These are phyloP conservation scores for Onychostruthus taczanowskii DNA, from an alignment of 2,113 vertebrate genomes.

Conservation along the genomic window DNA sequence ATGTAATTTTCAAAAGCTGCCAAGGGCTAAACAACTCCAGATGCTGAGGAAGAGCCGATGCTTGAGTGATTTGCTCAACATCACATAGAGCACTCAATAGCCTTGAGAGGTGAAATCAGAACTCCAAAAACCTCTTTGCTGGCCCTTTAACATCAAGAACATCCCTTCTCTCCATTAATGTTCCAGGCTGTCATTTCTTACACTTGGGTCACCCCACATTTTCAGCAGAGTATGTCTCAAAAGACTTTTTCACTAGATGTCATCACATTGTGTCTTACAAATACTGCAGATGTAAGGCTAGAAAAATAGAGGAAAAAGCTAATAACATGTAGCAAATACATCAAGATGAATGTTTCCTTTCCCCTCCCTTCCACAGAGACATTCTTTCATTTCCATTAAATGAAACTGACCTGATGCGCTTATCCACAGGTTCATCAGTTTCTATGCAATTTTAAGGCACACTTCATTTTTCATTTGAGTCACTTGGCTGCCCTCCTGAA, in stretches of 20 bases:
- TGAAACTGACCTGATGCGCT: not conserved
- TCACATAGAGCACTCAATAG: not conserved
- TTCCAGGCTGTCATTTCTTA: not conserved
- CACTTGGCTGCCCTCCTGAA: constrained; percentile 58
- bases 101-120: not conserved
- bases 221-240: not conserved
- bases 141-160: not conserved
- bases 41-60: not conserved
- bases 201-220: not conserved
- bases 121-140: not conserved
- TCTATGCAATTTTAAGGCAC: not conserved
- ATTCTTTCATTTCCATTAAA: not conserved
- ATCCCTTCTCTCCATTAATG: not conserved
- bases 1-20: not conserved
- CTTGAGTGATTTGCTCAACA: not conserved
- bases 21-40: not conserved
- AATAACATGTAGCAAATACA: not conserved
- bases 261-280: not conserved
- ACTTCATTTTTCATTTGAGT: constrained; percentile 62
- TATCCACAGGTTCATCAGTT: not conserved
- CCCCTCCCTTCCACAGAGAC: not conserved
- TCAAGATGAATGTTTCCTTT: not conserved
- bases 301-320: not conserved
- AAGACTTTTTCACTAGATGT: not conserved
- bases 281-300: not conserved